Base-by-base conservation (phyloP, 2,797 vertebrate genomes). In the Danio choprae region DNA sequence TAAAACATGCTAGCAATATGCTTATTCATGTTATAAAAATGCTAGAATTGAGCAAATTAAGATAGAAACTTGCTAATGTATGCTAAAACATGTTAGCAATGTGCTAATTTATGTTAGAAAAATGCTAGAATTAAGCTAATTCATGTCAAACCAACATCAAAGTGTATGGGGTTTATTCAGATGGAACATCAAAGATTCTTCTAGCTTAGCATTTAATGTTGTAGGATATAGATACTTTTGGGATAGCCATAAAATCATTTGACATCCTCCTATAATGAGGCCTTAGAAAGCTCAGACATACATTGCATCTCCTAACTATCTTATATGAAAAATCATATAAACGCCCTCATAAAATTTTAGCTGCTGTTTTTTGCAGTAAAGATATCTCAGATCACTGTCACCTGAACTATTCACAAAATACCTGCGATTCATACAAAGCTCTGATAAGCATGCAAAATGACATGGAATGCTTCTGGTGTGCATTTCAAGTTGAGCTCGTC, bases 401-500 rank as follows among this genome's bases (percentile, higher is more conserved):
- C 16, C 12, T 36, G 40, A 77, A 68, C 36, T 20, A 62, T 59
- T 8, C 43, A 41, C 36, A 59, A 59, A 73, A 65, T 62, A 18
- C 20, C 46, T 9, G 18, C 41, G 55, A 65, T 38, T 50, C 55
- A 51, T 22, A 13, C 10, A 46, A 22, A 68, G 9, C 46, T 11
- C 11, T 9, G 51, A 40, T 38, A 41, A 20, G 44, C n/a, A 18
- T 6, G 12, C 11, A 20, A 59, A 59, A 41, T 53, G 22, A 77
- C 41, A 38, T 51, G 18, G 38, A 46, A 40, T 67, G 29, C 0
- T 15, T 65, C 71, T 60, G 71, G 48, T 72, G 56, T 81, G 50
- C 29, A 56, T 82, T 64, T 44, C 53, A 43, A 85, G 89, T 84
- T 89, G 79, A 44, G 71, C 82, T 78, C 84, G 82, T 83, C 80